Percentiles rank a stretch among this genome's conserved stretches.
Evolutionary conservation across 1,140 invertebrate species (phyloP).

Genomic region (Heterodera carotae): DNA sequence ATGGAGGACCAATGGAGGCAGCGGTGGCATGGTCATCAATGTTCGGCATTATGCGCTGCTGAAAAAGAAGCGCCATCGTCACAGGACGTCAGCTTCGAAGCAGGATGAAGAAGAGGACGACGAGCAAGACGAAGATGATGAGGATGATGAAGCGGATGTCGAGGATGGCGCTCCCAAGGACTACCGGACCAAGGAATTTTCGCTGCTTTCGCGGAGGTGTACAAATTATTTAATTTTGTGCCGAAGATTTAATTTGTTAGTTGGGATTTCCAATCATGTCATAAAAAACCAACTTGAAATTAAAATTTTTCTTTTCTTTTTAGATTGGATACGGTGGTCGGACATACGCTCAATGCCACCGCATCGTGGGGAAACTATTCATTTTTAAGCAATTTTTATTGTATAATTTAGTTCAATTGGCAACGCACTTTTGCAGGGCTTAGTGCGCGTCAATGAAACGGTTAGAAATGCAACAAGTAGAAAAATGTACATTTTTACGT

Average conservation of each 20-base stretch:
- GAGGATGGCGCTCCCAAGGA: background rate
- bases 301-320: no score
- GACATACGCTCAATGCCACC: background rate
- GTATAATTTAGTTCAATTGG: background rate
- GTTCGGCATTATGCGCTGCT: no score
- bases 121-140: background rate
- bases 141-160: background rate
- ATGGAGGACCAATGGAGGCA: no score
- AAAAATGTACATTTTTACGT: background rate
- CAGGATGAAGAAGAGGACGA: background rate
- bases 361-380: background rate
- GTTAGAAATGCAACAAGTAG: background rate
- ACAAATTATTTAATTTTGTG: no score
- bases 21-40: no score
- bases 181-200: background rate
- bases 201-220: slow-evolving; percentile 10
- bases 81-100: no score
- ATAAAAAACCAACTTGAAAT: no score
- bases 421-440: background rate
- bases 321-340: background rate
- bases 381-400: background rate
- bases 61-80: no score
- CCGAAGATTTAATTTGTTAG: no score
- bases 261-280: no score
- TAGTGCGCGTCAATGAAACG: background rate